Conservation (phyloP, 2,888 invertebrate species). For the Steinernema scapterisci region DNA sequence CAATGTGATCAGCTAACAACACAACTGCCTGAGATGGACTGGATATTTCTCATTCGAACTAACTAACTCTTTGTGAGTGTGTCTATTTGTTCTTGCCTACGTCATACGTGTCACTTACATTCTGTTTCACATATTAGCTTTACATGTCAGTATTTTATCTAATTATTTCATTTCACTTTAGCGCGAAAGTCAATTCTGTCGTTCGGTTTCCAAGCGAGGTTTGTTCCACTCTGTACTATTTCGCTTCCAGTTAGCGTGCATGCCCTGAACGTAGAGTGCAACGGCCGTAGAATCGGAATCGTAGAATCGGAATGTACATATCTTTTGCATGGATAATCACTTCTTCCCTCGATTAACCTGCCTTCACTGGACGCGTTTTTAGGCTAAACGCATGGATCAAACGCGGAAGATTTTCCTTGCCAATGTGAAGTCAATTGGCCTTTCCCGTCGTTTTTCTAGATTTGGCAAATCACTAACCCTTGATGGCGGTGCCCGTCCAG, state of each 20-base stretch:
- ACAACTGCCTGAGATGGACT: slow-evolving; percentile 22
- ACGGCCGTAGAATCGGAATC: no score
- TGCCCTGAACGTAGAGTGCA: no score
- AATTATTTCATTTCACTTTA: slow-evolving; percentile 29
- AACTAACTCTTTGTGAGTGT: slow-evolving; percentile 25
- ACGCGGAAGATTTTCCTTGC: slow-evolving; percentile 64
- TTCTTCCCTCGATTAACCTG: no score
- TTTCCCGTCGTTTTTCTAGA: slow-evolving; percentile 58
- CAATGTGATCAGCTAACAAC: not conserved
- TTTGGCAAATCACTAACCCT: slow-evolving; percentile 65
- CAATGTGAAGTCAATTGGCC: slow-evolving; percentile 61
- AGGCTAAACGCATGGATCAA: slow-evolving; percentile 25
- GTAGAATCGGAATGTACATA: no score
- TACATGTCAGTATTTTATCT: slow-evolving; percentile 19
- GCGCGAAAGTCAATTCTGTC: slow-evolving; percentile 18
- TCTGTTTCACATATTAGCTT: slow-evolving; percentile 8
- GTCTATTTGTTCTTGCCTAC: slow-evolving; percentile 21
- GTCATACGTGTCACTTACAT: slow-evolving; percentile 23
- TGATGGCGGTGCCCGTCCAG: slow-evolving; percentile 43
- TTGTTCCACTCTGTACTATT: slow-evolving; percentile 17
- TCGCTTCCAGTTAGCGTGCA: not conserved
- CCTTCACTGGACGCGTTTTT: not conserved
- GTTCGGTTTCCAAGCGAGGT: slow-evolving; percentile 25
- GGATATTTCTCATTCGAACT: not conserved
- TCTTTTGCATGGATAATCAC: no score